Conservation (phyloP, 2,797 vertebrate genomes). For the Echeneis naucrates region DNA sequence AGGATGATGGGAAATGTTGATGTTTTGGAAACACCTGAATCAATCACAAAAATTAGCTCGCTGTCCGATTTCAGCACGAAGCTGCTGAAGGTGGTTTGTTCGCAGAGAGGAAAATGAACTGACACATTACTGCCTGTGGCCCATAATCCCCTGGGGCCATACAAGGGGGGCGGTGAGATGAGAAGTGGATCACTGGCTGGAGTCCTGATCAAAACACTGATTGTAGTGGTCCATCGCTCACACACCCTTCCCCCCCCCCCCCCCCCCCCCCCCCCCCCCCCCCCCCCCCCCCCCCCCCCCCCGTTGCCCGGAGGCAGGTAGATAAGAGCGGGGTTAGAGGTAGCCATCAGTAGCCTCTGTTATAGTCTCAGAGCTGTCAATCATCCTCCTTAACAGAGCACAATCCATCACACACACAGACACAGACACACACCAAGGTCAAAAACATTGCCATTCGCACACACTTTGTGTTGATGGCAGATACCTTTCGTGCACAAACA, state of each 20-base stretch:
- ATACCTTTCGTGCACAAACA: background rate
- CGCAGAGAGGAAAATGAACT: conserved; percentile 5
- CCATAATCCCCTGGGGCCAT: background rate
- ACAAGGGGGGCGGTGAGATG: background rate
- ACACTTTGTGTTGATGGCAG: background rate
- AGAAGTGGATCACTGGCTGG: background rate
- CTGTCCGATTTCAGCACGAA: background rate
- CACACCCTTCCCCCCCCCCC: background rate
- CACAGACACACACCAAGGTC: conserved; percentile 21
- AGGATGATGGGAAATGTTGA: no score
- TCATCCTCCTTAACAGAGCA: conserved; percentile 26
- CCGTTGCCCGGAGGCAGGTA: conserved; percentile 23
- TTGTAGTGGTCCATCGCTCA: conserved; percentile 1
- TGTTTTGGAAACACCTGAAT: no score
- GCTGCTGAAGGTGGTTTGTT: conserved; percentile 6
- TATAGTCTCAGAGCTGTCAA: conserved; percentile 48
- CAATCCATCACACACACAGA: background rate
- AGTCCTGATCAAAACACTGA: conserved; percentile 34
- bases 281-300: no score
- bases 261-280: no score
- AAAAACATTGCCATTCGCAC: background rate
- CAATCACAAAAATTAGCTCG: no score
- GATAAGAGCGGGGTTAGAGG: conserved; percentile 21
- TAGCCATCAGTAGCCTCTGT: conserved; percentile 13
- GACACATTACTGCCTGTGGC: conserved; percentile 1